Evolutionary conservation across 2,113 vertebrate genomes (phyloP).

Genomic region (Rynchops niger): DNA sequence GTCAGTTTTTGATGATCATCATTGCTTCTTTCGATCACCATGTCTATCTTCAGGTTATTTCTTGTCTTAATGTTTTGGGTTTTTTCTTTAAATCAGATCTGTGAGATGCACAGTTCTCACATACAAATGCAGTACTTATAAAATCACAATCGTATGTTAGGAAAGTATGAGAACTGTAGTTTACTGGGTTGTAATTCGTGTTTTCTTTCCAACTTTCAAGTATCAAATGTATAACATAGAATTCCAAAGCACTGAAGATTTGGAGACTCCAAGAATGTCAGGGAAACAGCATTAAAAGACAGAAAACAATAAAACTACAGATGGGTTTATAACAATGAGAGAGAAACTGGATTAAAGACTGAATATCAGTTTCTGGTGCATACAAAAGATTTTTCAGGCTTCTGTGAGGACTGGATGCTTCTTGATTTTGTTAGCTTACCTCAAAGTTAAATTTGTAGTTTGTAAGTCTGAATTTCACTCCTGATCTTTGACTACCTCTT

Average conservation of each 20-base stretch:
- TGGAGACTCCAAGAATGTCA: background rate
- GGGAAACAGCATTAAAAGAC: background rate
- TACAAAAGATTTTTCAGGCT: background rate
- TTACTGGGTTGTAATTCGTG: background rate
- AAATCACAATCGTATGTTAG: background rate
- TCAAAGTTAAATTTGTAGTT: background rate
- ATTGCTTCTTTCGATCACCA: background rate
- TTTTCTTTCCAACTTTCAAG: background rate
- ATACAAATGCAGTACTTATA: background rate
- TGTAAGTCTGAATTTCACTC: background rate
- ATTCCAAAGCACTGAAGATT: background rate
- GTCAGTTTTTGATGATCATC: background rate
- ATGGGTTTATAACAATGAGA: background rate
- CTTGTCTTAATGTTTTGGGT: background rate
- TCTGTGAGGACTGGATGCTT: background rate
- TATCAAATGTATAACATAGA: background rate
- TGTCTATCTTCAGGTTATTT: background rate
- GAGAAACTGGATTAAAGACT: background rate
- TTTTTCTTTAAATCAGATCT: background rate
- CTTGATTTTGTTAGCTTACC: background rate
- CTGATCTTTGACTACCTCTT: background rate
- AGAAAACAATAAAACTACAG: background rate
- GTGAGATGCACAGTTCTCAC: background rate
- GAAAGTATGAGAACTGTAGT: background rate
- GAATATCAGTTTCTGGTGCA: background rate